Evolutionary conservation across 2,113 vertebrate species (phyloP), one percentile per base, ranked within the genome.

Genomic region (Platysteira castanea): DNA sequence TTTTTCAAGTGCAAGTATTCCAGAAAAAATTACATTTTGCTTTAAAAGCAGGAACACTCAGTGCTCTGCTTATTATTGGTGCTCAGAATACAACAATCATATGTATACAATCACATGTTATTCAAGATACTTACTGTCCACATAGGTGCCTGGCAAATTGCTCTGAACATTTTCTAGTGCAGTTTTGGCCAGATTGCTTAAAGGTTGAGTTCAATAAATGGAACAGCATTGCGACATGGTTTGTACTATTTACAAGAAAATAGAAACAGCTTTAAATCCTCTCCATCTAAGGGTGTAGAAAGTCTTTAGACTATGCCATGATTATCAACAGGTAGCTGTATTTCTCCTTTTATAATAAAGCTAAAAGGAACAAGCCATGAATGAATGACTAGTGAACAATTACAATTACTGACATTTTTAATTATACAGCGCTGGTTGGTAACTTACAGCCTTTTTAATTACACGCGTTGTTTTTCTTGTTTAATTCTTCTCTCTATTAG

Each of bases 111-210:
- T 92, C 86, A 61, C 76, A 85, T 87, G 96, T 96, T 87, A 96
- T 95, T 94, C 84, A 93, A 81, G 60, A 89, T 90, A 84, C 63
- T 91, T 95, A 84, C 74, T 93, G 94, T 94, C 81, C 91, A 95
- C 80, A 91, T 46, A 92, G 93, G 83, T 95, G 91, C 89, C 80
- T 94, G 74, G 76, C 15, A 89, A 95, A 95, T 97, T 94, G 88
- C 75, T 95, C 44, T 79, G 77, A 91, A 61, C 35, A 57, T 86
- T 97, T 95, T 92, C 87, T 79, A 49, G 68, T 68, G 61, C 68
- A 96, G 94, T 97, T 97, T 96, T 44, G 39, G 78, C 82, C 53
- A 92, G 77, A 95, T 90, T 96, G 75, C 92, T 94, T 73, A 74
- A 94, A 96, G 56, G 67, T 79, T 84, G 50, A 91, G 77, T 52